These are phyloP conservation scores for Dipus sagitta DNA, from an alignment of 2,797 vertebrate species.

Conservation along the genomic window DNA sequence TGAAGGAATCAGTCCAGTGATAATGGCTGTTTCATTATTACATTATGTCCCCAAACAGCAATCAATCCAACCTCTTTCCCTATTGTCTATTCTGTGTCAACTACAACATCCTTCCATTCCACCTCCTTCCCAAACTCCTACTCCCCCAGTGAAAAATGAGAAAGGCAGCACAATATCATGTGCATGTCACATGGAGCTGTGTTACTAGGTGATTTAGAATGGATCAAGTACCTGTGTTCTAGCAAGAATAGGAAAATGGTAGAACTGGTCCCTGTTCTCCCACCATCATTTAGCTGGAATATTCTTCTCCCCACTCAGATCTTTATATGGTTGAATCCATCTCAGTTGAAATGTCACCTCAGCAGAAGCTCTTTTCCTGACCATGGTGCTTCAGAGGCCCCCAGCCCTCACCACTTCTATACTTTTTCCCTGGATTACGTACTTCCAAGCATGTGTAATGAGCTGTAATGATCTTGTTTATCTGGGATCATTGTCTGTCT, in stretches of 20 bases:
- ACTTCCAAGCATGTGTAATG: background rate
- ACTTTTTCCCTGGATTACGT: background rate
- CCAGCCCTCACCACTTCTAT: background rate
- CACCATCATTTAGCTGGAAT: background rate
- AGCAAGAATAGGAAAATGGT: background rate
- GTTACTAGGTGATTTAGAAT: background rate
- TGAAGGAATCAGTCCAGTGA: background rate
- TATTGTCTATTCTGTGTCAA: background rate
- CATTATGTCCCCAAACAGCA: background rate
- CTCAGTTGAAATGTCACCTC: background rate
- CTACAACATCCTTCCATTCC: background rate
- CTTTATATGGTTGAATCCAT: background rate
- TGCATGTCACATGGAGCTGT: background rate
- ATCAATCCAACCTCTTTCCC: background rate
- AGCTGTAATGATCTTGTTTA: background rate
- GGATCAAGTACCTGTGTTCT: background rate
- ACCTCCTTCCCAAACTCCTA: background rate
- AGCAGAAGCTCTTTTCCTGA: background rate
- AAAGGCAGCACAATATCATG: background rate
- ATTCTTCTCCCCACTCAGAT: background rate
- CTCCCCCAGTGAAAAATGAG: background rate
- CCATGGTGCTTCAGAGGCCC: background rate
- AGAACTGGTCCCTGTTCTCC: background rate
- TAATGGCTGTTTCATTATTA: background rate
- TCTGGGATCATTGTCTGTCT: background rate